A percentile compares a stretch with the other conserved stretches of the same genome.
phyloP scores from a whole-genome alignment of 2,797 vertebrate species.

The Melanotaenia trifasciata region DNA sequence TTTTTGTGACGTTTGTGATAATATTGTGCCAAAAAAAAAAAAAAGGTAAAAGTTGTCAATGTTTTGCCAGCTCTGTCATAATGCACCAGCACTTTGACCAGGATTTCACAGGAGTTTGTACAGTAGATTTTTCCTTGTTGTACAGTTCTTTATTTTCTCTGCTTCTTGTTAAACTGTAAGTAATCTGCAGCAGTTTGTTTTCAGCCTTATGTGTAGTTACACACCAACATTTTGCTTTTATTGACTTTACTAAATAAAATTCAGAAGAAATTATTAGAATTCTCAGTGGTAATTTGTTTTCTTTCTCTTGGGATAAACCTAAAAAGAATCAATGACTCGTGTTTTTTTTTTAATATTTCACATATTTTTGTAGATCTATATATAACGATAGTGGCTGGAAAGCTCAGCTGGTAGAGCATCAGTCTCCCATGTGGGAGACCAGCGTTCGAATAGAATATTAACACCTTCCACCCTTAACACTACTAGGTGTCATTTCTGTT shows the following conservation, averaged over 20 bases:
- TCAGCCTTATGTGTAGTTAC: constrained; percentile 7
- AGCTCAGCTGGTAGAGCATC: no score
- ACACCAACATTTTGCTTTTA: constrained; percentile 7
- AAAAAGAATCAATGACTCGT: no score
- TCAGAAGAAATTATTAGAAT: neutral
- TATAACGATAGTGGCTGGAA: no score
- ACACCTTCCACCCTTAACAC: no score
- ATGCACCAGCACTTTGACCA: constrained; percentile 82
- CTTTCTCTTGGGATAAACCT: no score
- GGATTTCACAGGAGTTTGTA: constrained; percentile 59
- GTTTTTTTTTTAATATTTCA: no score
- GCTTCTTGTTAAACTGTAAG: constrained; percentile 27
- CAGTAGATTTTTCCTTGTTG: constrained; percentile 39
- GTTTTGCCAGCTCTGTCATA: constrained; percentile 49
- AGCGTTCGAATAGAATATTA: no score
- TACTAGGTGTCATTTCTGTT: no score
- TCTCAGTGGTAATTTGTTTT: no score
- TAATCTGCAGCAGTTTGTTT: constrained; percentile 20
- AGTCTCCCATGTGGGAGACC: no score
- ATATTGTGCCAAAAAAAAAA: constrained; percentile 5
- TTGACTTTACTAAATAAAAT: constrained; percentile 59
- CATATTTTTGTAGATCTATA: no score
- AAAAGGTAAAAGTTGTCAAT: constrained; percentile 18
- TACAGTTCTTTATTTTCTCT: constrained; percentile 35
- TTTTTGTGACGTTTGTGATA: constrained; percentile 24